A percentile compares a stretch with the other conserved stretches of the same genome.
These are phyloP conservation scores for Zoanthus gigantus DNA, from an alignment of 92 coral and sea anemone species.

Conservation along the genomic window DNA sequence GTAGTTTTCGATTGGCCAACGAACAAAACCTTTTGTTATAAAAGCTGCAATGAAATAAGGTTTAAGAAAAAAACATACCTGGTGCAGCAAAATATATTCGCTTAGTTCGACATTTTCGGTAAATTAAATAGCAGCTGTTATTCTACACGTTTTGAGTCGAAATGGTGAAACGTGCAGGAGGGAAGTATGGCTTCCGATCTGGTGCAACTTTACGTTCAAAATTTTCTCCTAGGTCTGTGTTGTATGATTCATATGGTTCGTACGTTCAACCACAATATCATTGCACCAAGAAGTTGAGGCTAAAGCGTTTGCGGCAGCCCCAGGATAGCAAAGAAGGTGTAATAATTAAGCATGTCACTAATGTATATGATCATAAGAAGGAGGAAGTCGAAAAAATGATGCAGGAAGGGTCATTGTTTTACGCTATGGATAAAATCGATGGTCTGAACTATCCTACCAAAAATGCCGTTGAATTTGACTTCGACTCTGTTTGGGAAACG, in stretches of 20 bases:
- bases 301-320: constrained; percentile 44
- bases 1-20: constrained; percentile 21
- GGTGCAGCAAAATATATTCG: constrained; percentile 12
- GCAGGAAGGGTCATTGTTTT: constrained; percentile 4
- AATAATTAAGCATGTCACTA: constrained; percentile 16
- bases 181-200: constrained; percentile 34
- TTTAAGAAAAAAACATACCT: background rate
- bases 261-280: background rate
- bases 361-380: background rate
- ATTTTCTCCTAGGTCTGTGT: background rate
- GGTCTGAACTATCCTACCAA: constrained; percentile 20
- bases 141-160: background rate
- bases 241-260: too few relatives aligned
- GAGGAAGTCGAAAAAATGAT: constrained; percentile 27
- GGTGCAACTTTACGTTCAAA: constrained; percentile 40
- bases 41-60: constrained; percentile 14
- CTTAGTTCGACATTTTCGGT: background rate
- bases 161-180: constrained; percentile 34
- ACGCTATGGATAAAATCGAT: constrained; percentile 30
- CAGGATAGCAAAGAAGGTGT: constrained; percentile 31
- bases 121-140: background rate
- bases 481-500: background rate
- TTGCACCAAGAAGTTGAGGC: constrained; percentile 31
- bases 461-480: background rate
- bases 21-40: background rate